These are phyloP conservation scores for Metellina segmentata DNA, from an alignment of 2,888 invertebrate genomes.

Conservation along the genomic window DNA sequence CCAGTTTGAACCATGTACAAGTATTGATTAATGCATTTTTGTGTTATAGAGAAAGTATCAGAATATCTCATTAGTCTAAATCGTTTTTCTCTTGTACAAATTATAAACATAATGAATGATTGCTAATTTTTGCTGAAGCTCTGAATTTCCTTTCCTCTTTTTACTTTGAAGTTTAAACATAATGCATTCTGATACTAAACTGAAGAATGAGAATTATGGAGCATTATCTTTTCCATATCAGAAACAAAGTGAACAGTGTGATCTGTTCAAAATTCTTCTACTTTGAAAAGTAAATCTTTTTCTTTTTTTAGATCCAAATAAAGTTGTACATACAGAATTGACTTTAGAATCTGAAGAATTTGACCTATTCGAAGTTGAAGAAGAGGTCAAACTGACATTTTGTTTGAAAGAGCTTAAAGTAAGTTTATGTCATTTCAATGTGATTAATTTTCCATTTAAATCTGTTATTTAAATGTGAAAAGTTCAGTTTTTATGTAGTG, in stretches of 20 bases:
- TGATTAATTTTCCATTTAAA: too few species aligned
- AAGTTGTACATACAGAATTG: constrained; percentile 89
- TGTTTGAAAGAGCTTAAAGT: constrained; percentile 91
- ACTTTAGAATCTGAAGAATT: constrained; percentile 88
- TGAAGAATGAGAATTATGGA: too few species aligned
- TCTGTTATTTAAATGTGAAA: too few species aligned
- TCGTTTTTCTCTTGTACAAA: too few species aligned
- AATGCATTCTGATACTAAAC: not conserved
- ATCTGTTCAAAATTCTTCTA: not conserved
- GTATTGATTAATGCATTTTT: too few species aligned
- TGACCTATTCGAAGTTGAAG: constrained; percentile 85
- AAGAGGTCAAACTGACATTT: constrained; percentile 89
- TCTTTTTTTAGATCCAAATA: constrained; percentile 83
- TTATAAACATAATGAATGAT: too few species aligned
- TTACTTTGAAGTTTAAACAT: not conserved
- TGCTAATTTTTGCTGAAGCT: not conserved
- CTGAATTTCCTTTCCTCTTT: not conserved
- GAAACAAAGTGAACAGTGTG: too few species aligned
- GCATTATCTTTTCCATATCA: too few species aligned
- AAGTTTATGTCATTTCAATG: not conserved
- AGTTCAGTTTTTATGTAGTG: not conserved
- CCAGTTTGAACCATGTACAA: too few species aligned
- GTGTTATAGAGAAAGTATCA: too few species aligned
- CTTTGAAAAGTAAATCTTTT: constrained; percentile 28
- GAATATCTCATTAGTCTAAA: too few species aligned